Conservation (phyloP, 2,888 invertebrate genomes). For the Dusona sp. region DNA sequence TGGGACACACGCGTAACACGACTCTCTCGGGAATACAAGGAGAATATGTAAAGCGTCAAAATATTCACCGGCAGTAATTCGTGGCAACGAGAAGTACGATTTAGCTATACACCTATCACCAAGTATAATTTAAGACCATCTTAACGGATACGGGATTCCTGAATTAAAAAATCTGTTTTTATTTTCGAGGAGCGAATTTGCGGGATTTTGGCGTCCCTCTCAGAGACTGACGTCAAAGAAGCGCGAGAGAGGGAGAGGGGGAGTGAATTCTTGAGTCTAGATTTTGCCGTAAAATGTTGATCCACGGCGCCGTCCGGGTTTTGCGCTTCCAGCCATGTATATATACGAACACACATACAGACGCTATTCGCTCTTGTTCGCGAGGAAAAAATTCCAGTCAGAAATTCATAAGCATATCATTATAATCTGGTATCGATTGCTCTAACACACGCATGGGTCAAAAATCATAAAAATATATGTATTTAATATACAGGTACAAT, state of each 20-base stretch:
- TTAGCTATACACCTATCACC: constrained; percentile 41
- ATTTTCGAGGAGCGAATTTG: constrained; percentile 66
- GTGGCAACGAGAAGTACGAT: constrained; percentile 18
- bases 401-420: constrained; percentile 51
- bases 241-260: constrained; percentile 9
- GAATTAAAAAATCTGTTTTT: constrained; percentile 74
- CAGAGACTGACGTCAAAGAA: constrained; percentile 63
- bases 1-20: not conserved
- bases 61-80: constrained; percentile 1
- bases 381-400: constrained; percentile 43
- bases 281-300: constrained; percentile 72
- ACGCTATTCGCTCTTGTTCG: constrained; percentile 49
- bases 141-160: constrained; percentile 75
- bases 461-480: constrained; percentile 11
- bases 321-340: constrained; percentile 10
- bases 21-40: not conserved
- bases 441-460: constrained; percentile 15
- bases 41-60: not conserved
- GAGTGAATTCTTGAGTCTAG: constrained; percentile 45
- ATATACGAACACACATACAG: not conserved
- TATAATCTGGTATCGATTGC: constrained; percentile 55
- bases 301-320: constrained; percentile 59
- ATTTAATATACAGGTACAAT: not conserved
- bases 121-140: constrained; percentile 76
- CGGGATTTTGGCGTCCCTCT: constrained; percentile 64